These are phyloP conservation scores for Eupelmus urozonus DNA, from an alignment of 2,888 invertebrate species.

Conservation along the genomic window DNA sequence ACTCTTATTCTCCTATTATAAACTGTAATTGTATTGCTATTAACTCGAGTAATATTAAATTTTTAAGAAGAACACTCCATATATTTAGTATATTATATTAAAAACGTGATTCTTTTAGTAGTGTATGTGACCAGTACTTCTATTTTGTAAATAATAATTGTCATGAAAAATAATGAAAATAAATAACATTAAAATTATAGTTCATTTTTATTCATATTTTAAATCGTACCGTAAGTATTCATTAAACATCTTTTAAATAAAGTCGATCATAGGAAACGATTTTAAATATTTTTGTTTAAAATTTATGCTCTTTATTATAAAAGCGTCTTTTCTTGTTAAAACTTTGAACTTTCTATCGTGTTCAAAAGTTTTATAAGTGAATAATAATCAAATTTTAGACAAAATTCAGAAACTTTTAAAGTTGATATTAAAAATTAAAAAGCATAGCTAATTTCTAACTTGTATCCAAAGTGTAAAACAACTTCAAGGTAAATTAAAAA, in stretches of 20 bases:
- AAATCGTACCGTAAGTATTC: neutral
- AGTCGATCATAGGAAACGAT: neutral
- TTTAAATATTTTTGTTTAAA: neutral
- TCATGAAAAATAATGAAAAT: slow-evolving; percentile 60
- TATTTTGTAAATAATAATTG: slow-evolving; percentile 65
- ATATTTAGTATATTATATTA: slow-evolving; percentile 63
- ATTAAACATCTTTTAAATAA: neutral
- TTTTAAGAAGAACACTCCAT: slow-evolving; percentile 59
- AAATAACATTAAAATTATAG: slow-evolving; percentile 41
- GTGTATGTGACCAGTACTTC: slow-evolving; percentile 60
- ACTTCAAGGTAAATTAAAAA: no score
- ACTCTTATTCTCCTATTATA: slow-evolving; percentile 60
- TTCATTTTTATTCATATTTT: slow-evolving; percentile 8
- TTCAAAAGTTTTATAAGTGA: neutral
- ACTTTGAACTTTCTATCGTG: neutral
- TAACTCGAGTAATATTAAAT: slow-evolving; percentile 54
- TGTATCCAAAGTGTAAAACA: no score
- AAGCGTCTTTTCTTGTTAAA: no score
- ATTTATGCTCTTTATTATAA: neutral
- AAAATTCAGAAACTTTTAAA: no score
- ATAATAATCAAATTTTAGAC: no score
- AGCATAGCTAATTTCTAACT: no score
- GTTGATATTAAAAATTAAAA: no score
- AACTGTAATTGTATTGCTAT: slow-evolving; percentile 51
- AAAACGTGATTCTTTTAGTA: slow-evolving; percentile 64